phyloP scores from a whole-genome alignment of 2,113 vertebrate genomes.

The Eretmodus cyanostictus region DNA sequence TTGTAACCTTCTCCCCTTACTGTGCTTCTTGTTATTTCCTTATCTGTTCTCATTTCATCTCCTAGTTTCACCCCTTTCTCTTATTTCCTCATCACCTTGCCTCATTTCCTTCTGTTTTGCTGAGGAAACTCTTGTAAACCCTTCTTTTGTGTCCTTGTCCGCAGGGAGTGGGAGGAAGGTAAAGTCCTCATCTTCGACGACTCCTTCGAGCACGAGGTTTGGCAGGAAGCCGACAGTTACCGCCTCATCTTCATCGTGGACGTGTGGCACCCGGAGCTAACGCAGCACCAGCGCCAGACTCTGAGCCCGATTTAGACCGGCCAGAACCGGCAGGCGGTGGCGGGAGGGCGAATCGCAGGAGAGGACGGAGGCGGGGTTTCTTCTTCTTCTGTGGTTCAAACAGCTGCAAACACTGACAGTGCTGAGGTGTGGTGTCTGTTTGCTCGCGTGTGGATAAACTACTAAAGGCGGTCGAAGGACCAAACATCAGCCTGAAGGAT shows the following conservation, averaged over 20 bases:
- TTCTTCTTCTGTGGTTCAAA: background rate
- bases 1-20: background rate
- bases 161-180: conserved; percentile 60
- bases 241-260: conserved; percentile 68
- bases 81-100: background rate
- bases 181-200: conserved; percentile 63
- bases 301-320: conserved; percentile 48
- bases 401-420: background rate
- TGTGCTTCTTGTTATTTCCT: background rate
- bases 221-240: conserved; percentile 52
- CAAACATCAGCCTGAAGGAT: background rate
- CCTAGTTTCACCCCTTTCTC: background rate
- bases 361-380: background rate
- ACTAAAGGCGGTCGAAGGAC: background rate
- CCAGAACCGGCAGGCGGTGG: background rate
- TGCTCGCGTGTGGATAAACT: background rate
- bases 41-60: background rate
- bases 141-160: background rate
- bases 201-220: conserved; percentile 67
- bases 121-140: background rate
- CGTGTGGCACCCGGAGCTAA: conserved; percentile 64
- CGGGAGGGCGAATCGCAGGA: background rate
- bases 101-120: background rate
- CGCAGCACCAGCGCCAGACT: conserved; percentile 41
- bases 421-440: background rate